Conservation (phyloP, 1,140 invertebrate species). For the Eumaeus atala region DNA sequence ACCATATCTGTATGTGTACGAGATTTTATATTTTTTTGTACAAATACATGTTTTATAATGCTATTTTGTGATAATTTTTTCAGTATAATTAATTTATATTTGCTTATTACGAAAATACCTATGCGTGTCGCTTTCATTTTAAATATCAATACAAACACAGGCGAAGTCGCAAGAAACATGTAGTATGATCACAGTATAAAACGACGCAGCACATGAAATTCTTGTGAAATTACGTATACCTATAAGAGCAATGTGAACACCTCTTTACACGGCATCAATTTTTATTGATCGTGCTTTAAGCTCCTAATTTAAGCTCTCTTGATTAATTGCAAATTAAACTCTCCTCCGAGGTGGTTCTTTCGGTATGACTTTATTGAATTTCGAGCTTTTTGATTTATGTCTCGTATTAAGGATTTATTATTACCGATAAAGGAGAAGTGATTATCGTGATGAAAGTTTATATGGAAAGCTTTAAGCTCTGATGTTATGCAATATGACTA, state of each 20-base stretch:
- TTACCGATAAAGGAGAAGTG: constrained; percentile 33
- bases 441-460: constrained; percentile 31
- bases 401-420: constrained; percentile 58
- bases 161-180: too few species aligned
- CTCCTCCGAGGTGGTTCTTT: constrained; percentile 46
- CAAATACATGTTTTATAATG: too few species aligned
- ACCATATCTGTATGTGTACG: too few species aligned
- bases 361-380: constrained; percentile 72
- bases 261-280: constrained; percentile 40
- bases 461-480: constrained; percentile 10
- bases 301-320: constrained; percentile 59
- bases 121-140: too few species aligned
- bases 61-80: too few species aligned
- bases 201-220: too few species aligned
- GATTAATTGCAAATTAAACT: constrained; percentile 73
- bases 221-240: too few species aligned
- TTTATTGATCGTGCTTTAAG: constrained; percentile 45
- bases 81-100: too few species aligned
- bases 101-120: too few species aligned
- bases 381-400: constrained; percentile 60
- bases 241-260: constrained; percentile 20
- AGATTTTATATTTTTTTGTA: too few species aligned
- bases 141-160: too few species aligned
- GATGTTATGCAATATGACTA: constrained; percentile 13
- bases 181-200: too few species aligned